Conservation (phyloP, 2,888 invertebrate genomes). For the Synanthedon andrenaeformis region DNA sequence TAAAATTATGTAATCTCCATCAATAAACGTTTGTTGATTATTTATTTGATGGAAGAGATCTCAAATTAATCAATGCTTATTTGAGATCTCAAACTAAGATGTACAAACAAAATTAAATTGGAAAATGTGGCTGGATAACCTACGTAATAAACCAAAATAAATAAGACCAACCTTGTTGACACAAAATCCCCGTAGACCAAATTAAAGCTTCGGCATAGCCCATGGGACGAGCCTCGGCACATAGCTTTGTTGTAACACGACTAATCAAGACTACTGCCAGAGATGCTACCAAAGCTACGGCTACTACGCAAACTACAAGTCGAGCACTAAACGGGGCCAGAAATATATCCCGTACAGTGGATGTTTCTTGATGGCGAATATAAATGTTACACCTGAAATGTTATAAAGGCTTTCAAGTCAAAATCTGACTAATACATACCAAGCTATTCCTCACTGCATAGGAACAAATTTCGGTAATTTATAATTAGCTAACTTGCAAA, state of each 20-base stretch:
- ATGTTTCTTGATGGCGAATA: slow-evolving; percentile 72
- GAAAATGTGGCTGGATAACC: too few species aligned
- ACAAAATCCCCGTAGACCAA: slow-evolving; percentile 74
- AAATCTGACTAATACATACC: neutral
- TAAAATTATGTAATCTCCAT: too few species aligned
- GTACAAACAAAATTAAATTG: too few species aligned
- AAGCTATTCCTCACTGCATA: neutral
- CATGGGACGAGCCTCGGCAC: slow-evolving; percentile 32
- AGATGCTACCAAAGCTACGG: slow-evolving; percentile 59
- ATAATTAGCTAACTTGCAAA: too few species aligned
- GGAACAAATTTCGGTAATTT: too few species aligned
- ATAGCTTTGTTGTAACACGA: slow-evolving; percentile 46
- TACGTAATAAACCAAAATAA: too few species aligned
- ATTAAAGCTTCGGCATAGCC: slow-evolving; percentile 68
- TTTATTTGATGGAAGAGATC: too few species aligned
- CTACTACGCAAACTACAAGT: slow-evolving; percentile 65
- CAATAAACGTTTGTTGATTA: too few species aligned
- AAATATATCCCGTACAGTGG: slow-evolving; percentile 73
- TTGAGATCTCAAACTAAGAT: too few species aligned
- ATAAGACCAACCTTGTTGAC: slow-evolving; percentile 69
- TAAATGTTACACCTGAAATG: slow-evolving; percentile 71
- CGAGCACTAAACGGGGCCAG: slow-evolving; percentile 71
- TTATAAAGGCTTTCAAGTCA: neutral
- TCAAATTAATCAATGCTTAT: too few species aligned
- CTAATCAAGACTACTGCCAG: slow-evolving; percentile 61